Conservation (phyloP, 1,140 invertebrate species). For the Belonocnema kinseyi region DNA sequence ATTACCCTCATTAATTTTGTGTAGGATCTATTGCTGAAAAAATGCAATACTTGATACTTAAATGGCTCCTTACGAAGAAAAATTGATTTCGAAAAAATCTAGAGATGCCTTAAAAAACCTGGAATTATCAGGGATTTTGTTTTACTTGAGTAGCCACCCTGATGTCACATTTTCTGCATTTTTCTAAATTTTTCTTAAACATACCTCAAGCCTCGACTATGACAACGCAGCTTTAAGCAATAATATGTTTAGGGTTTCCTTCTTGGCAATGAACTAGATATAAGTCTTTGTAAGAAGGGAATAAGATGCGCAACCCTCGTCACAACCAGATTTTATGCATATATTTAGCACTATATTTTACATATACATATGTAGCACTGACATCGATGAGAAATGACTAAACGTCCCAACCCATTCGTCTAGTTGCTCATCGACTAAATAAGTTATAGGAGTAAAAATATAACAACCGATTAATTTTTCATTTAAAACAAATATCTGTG, state of each 20-base stretch:
- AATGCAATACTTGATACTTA: no score
- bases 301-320: slow-evolving; percentile 59
- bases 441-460: background rate
- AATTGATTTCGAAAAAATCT: no score
- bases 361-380: background rate
- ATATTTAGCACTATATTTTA: slow-evolving; percentile 11
- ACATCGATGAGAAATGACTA: slow-evolving; percentile 9
- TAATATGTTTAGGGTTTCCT: slow-evolving; percentile 74
- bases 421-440: no score
- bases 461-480: background rate
- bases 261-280: slow-evolving; percentile 76
- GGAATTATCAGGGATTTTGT: no score
- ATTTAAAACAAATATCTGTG: background rate
- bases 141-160: no score
- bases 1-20: no score
- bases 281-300: slow-evolving; percentile 66
- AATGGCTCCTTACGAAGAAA: no score
- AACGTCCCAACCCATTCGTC: background rate
- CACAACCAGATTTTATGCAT: slow-evolving; percentile 51
- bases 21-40: no score
- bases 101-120: no score
- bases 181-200: background rate
- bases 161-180: background rate
- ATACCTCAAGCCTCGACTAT: slow-evolving; percentile 56
- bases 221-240: slow-evolving; percentile 59